Percentiles rank a stretch among this genome's conserved stretches.
phyloP scores from a whole-genome alignment of 1,140 invertebrate species.

The Leptopilina boulardi region DNA sequence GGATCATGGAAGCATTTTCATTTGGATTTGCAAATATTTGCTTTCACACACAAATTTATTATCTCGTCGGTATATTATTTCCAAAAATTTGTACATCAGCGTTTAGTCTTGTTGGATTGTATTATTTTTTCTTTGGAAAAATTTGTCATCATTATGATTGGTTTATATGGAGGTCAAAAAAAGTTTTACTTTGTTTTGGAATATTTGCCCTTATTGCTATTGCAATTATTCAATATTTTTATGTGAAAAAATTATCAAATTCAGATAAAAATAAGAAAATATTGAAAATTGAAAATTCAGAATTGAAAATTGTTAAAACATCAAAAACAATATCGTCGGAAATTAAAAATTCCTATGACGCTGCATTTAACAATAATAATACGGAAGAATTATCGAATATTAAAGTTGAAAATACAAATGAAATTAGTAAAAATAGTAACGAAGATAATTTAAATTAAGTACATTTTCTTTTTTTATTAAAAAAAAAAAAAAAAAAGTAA shows the following conservation, averaged over 20 bases:
- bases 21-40: conserved; percentile 96
- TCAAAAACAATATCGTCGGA: not conserved
- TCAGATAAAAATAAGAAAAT: not conserved
- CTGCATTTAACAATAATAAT: not conserved
- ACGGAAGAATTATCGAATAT: not conserved
- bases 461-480: too few species aligned
- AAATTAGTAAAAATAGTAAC: too few species aligned
- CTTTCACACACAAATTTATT: conserved; percentile 97
- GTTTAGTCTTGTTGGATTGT: conserved; percentile 97
- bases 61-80: conserved; percentile 91
- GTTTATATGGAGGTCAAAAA: not conserved
- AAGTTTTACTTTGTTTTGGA: not conserved
- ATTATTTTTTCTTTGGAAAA: conserved; percentile 82
- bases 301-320: not conserved
- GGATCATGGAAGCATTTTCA: conserved; percentile 93
- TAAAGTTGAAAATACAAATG: too few species aligned
- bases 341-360: not conserved
- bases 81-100: conserved; percentile 91
- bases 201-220: not conserved
- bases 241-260: not conserved
- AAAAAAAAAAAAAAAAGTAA: too few species aligned
- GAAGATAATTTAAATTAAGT: too few species aligned
- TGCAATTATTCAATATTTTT: not conserved
- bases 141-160: too few species aligned
- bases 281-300: not conserved